Percentiles rank a stretch among this genome's conserved stretches.
Conservation (phyloP, 1,140 invertebrate genomes). For the Macrotrachela quadricornifera region DNA sequence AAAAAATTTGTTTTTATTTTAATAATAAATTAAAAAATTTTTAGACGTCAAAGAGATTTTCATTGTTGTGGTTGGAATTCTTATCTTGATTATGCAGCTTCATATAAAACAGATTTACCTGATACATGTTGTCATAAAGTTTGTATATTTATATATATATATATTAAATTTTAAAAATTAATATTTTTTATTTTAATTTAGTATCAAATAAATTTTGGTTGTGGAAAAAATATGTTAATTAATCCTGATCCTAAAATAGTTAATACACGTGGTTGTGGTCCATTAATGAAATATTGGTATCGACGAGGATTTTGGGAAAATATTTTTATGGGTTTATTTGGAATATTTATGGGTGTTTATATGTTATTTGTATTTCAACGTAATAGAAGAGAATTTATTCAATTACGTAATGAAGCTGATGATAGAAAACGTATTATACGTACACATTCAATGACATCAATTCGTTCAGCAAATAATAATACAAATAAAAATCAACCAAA, state of each 20-base stretch:
- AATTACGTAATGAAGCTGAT: conserved; percentile 1
- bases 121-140: conserved; percentile 8
- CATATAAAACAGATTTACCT: conserved; percentile 1
- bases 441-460: too few species aligned
- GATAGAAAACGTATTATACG: neutral
- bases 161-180: too few species aligned
- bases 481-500: too few species aligned
- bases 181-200: too few species aligned
- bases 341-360: neutral
- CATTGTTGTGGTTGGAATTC: conserved; percentile 8
- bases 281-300: conserved; percentile 8
- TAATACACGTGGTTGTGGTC: neutral
- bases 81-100: conserved; percentile 4
- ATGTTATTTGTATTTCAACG: conserved; percentile 1
- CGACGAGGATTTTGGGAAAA: conserved; percentile 5
- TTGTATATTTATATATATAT: too few species aligned
- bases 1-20: neutral
- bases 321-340: conserved; percentile 5
- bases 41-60: conserved; percentile 7
- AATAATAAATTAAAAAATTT: neutral
- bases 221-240: too few species aligned
- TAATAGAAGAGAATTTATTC: conserved; percentile 1
- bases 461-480: too few species aligned
- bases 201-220: too few species aligned
- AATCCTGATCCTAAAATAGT: too few species aligned